Base-by-base conservation (phyloP, 2,113 vertebrate species). In the Leptodactylus fuscus region DNA sequence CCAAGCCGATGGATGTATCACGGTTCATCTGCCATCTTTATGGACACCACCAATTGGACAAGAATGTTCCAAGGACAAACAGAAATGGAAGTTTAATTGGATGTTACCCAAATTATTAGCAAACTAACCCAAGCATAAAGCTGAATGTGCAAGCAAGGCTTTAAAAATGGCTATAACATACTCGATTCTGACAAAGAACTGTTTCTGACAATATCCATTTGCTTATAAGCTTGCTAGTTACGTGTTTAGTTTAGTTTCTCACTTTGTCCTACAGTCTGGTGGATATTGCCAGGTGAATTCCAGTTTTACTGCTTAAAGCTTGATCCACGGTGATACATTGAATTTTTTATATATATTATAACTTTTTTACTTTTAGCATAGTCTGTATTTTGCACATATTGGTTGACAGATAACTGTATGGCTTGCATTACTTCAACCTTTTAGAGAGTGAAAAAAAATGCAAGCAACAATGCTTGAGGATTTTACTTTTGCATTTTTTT, bases 1-100 rank as follows among this genome's bases (percentile, higher is more conserved):
- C 97, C 98, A 1, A 94, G 95, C 71, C 94, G 96, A 70, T 99
- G 98, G 98, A 95, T 97, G 89, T 99, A 97, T 91, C 98, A 97
- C 0, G 94, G 95, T 41, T 93, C 95, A 48, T 96, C 96, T 1
- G 93, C 96, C 1, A 83, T 99, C 87, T 99, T 98, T 87, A 91
- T 99, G 24, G 97, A 99, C 49, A 92, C 95, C 0, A 92, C 95
- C 7, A 94, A 92, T 77, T 99, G 97, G 97, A 93, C 94, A 0
- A 95, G 95, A 83, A 82, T 90, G 44, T 97, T 96, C 76, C 88
- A 89, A 12, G 67, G 76, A 58, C 76, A 27, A n/a, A 11, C 46
- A 51, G 7, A 81, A 12, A 32, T 71, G 58, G 78, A 86, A 18
- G 51, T 29, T 53, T 79, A 41, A 83, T n/a, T 48, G 20, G 11